Conservation (phyloP, 2,888 invertebrate genomes). For the Coelinius sp. region DNA sequence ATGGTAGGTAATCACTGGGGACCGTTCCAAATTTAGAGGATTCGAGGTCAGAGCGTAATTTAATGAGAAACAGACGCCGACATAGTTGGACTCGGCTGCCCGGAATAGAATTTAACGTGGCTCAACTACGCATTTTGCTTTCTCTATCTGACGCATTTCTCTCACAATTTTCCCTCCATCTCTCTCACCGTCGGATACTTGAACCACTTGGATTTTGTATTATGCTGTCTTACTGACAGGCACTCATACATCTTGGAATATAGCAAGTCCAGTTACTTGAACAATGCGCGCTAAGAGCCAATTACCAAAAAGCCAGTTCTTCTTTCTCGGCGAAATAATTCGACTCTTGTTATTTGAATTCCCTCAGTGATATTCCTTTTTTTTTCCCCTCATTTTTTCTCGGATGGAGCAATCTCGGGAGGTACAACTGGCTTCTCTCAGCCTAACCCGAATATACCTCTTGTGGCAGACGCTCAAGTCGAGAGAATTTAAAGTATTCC, state of each 20-base stretch:
- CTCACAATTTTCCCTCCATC: conserved; percentile 17
- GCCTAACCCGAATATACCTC: conserved; percentile 19
- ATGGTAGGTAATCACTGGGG: conserved; percentile 61
- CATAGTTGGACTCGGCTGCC: conserved; percentile 63
- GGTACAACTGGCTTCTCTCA: conserved; percentile 13
- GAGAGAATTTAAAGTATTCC: conserved; percentile 33
- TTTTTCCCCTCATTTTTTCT: neutral
- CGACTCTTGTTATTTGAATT: neutral
- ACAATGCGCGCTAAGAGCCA: conserved; percentile 43
- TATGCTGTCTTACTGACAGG: conserved; percentile 17
- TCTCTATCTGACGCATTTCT: conserved; percentile 23
- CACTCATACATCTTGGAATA: conserved; percentile 18
- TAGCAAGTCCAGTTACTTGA: conserved; percentile 19
- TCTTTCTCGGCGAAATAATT: conserved; percentile 39
- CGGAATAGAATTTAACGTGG: conserved; percentile 66
- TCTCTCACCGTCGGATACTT: conserved; percentile 36
- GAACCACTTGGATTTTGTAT: conserved; percentile 17
- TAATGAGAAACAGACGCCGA: conserved; percentile 70
- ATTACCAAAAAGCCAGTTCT: conserved; percentile 44
- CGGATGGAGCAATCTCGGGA: conserved; percentile 20
- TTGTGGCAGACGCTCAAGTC: conserved; percentile 12
- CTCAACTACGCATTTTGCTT: conserved; percentile 37
- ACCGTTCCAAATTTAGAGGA: conserved; percentile 69
- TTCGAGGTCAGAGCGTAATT: conserved; percentile 68
- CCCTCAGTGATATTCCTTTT: neutral